These are phyloP conservation scores for Thecocarcelia acutangulata DNA, from an alignment of 2,888 invertebrate species.

Conservation along the genomic window DNA sequence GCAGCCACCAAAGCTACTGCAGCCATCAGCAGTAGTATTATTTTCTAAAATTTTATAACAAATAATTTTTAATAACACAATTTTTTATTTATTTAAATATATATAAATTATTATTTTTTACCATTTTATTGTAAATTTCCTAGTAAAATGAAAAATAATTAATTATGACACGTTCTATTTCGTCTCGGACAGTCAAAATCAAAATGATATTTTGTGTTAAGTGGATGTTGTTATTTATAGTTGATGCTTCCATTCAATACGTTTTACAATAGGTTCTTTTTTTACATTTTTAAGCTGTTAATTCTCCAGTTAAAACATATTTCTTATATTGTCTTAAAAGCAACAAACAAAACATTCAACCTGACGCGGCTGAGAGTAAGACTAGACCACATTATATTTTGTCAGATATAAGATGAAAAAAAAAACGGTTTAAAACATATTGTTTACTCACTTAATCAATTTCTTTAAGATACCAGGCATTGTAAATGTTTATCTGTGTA, in stretches of 20 bases:
- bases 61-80: too few species aligned
- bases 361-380: constrained; percentile 32
- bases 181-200: constrained; percentile 54
- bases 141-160: background rate
- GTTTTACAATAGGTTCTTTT: constrained; percentile 55
- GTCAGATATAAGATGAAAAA: constrained; percentile 3
- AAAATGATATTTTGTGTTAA: constrained; percentile 66
- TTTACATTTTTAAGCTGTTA: constrained; percentile 23
- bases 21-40: constrained; percentile 71
- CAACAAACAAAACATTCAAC: constrained; percentile 43
- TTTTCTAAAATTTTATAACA: constrained; percentile 69
- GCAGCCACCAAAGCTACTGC: constrained; percentile 71
- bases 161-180: constrained; percentile 47
- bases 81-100: too few species aligned
- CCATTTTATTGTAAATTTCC: constrained; percentile 20
- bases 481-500: background rate
- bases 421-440: constrained; percentile 2
- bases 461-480: constrained; percentile 24
- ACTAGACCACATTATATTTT: constrained; percentile 39
- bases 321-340: background rate
- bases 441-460: constrained; percentile 17
- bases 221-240: constrained; percentile 70
- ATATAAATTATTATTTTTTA: background rate
- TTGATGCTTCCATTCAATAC: constrained; percentile 39
- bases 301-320: constrained; percentile 19